phyloP scores from a whole-genome alignment of 1,140 invertebrate genomes.

The Bombyx mandarina region DNA sequence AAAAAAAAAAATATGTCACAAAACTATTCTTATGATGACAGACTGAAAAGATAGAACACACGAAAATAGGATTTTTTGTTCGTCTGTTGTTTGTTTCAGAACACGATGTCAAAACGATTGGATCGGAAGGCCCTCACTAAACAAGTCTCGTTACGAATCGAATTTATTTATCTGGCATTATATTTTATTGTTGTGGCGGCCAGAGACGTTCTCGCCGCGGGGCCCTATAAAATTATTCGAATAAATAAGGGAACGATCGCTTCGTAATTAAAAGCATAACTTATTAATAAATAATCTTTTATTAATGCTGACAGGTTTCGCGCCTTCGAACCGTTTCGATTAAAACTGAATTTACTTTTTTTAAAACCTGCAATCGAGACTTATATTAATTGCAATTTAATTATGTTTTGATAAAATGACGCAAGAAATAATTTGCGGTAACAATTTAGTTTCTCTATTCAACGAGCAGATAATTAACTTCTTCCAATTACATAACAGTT shows the following conservation, averaged over 20 bases:
- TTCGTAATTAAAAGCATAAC: slow-evolving; percentile 66
- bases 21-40: too few species aligned
- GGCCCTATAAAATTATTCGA: slow-evolving; percentile 65
- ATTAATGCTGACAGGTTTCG: slow-evolving; percentile 60
- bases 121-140: slow-evolving; percentile 38
- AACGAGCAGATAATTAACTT: too few species aligned
- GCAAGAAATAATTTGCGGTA: too few species aligned
- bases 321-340: slow-evolving; percentile 26
- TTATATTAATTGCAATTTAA: neutral
- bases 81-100: too few species aligned
- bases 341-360: slow-evolving; percentile 1
- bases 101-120: too few species aligned
- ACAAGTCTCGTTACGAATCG: slow-evolving; percentile 62
- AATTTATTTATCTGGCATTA: slow-evolving; percentile 55
- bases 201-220: slow-evolving; percentile 43
- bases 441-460: too few species aligned
- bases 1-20: too few species aligned
- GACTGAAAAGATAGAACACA: too few species aligned
- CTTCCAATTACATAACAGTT: too few species aligned
- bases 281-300: slow-evolving; percentile 59
- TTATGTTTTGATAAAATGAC: neutral
- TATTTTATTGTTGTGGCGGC: slow-evolving; percentile 58
- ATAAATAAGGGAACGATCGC: slow-evolving; percentile 59
- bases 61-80: too few species aligned
- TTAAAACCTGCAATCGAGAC: neutral